A percentile compares a stretch with the other conserved stretches of the same genome.
phyloP scores from a whole-genome alignment of 1,140 invertebrate species.

The Conus ventricosus region DNA sequence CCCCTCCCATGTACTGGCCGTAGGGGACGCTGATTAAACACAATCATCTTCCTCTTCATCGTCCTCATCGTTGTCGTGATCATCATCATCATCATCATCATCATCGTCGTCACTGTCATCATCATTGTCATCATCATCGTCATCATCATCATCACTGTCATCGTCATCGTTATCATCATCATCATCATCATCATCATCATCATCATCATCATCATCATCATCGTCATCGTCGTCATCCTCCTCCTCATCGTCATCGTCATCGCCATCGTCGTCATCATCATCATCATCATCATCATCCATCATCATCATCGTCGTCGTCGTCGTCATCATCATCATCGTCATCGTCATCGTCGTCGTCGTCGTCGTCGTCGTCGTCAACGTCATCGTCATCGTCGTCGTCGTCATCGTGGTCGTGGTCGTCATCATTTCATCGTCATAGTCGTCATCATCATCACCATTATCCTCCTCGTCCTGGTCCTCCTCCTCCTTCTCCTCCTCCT shows the following conservation, averaged over 20 bases:
- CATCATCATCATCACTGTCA: neutral
- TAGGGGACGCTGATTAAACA: slow-evolving; percentile 54
- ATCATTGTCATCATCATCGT: no score
- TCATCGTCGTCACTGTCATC: no score
- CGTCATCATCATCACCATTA: neutral
- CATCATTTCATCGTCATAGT: neutral
- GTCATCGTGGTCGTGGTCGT: neutral
- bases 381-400: neutral
- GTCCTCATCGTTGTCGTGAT: no score
- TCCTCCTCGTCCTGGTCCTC: neutral
- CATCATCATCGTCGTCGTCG: neutral
- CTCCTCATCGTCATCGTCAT: no score
- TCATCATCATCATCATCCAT: no score
- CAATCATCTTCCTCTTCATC: no score
- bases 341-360: neutral
- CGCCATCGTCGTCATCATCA: no score
- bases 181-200: neutral
- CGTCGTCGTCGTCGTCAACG: neutral
- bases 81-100: no score
- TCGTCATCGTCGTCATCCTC: neutral
- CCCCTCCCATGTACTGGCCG: slow-evolving; percentile 62
- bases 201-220: neutral
- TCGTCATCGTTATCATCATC: neutral
- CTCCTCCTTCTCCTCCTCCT: no score
- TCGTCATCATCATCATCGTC: slow-evolving; percentile 2